A percentile compares a stretch with the other conserved stretches of the same genome.
These are phyloP conservation scores for Morpho helenor DNA, from an alignment of 2,888 invertebrate species.

Conservation along the genomic window DNA sequence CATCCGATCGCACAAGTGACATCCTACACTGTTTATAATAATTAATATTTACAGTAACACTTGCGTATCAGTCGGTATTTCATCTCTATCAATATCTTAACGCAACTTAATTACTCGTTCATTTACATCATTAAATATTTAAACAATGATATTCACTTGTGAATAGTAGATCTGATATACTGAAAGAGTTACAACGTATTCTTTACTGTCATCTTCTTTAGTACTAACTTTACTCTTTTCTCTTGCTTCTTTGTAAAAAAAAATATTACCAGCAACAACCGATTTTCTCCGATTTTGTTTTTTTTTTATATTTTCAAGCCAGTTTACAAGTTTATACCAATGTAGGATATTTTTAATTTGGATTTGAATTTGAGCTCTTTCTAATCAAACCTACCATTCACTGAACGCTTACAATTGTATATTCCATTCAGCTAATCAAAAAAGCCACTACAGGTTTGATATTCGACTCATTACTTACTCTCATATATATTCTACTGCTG, in stretches of 20 bases:
- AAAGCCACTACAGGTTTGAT: slow-evolving; percentile 47
- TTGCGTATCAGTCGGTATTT: slow-evolving; percentile 69
- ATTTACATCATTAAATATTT: slow-evolving; percentile 21
- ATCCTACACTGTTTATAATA: slow-evolving; percentile 33
- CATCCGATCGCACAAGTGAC: slow-evolving; percentile 27
- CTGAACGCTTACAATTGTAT: neutral
- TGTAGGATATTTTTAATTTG: too few relatives aligned
- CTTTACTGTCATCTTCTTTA: too few relatives aligned
- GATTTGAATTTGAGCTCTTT: too few relatives aligned
- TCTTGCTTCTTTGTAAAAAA: too few relatives aligned
- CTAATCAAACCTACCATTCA: too few relatives aligned
- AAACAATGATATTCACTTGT: neutral
- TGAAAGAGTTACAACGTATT: too few relatives aligned
- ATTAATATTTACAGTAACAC: slow-evolving; percentile 76
- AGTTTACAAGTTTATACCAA: neutral
- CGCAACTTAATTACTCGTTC: slow-evolving; percentile 39
- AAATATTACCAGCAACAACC: too few relatives aligned
- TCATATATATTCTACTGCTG: slow-evolving; percentile 38
- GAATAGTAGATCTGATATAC: too few relatives aligned
- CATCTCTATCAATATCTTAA: slow-evolving; percentile 40
- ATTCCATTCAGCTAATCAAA: slow-evolving; percentile 29
- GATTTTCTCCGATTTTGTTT: too few relatives aligned
- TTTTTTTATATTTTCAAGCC: too few relatives aligned
- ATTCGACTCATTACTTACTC: slow-evolving; percentile 37
- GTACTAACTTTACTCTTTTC: too few relatives aligned